A percentile compares a stretch with the other conserved stretches of the same genome.
Evolutionary conservation across 1,140 invertebrate genomes (phyloP).

Genomic region (Sycobia sp.): DNA sequence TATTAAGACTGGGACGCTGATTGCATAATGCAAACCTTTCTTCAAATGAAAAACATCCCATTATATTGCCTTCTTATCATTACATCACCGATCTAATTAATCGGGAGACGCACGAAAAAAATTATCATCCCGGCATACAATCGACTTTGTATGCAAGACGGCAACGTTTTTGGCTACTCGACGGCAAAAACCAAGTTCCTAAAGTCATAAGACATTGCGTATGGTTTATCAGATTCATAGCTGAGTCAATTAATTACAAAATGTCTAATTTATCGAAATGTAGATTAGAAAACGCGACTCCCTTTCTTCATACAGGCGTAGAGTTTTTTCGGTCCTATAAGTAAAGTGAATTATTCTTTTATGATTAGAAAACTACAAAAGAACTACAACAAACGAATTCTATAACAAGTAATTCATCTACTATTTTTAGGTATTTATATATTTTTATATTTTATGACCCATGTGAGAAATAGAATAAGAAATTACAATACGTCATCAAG

Average conservation of each 20-base stretch:
- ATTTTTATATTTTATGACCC: too few relatives aligned
- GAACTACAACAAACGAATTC: too few relatives aligned
- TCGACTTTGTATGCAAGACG: slow-evolving; percentile 22
- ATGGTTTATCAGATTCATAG: slow-evolving; percentile 12
- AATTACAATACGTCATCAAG: too few relatives aligned
- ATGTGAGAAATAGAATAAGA: too few relatives aligned
- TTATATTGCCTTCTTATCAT: slow-evolving; percentile 44
- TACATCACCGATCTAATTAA: slow-evolving; percentile 33
- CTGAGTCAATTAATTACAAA: slow-evolving; percentile 11
- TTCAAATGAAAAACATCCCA: slow-evolving; percentile 46
- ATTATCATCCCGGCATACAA: slow-evolving; percentile 48
- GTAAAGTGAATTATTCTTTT: too few relatives aligned
- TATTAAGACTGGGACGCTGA: slow-evolving; percentile 53
- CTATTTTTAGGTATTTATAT: too few relatives aligned
- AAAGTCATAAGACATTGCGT: slow-evolving; percentile 25
- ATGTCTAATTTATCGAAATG: slow-evolving; percentile 22
- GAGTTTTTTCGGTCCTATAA: too few relatives aligned
- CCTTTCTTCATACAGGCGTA: too few relatives aligned
- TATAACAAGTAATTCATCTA: too few relatives aligned
- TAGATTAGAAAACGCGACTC: neutral
- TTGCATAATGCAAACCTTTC: slow-evolving; percentile 43
- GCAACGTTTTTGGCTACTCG: slow-evolving; percentile 36
- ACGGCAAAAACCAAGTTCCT: slow-evolving; percentile 31
- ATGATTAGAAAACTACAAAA: too few relatives aligned
- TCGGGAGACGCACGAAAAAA: slow-evolving; percentile 6